phyloP scores from a whole-genome alignment of 2,888 invertebrate genomes.

The Acanthopleura granulata region DNA sequence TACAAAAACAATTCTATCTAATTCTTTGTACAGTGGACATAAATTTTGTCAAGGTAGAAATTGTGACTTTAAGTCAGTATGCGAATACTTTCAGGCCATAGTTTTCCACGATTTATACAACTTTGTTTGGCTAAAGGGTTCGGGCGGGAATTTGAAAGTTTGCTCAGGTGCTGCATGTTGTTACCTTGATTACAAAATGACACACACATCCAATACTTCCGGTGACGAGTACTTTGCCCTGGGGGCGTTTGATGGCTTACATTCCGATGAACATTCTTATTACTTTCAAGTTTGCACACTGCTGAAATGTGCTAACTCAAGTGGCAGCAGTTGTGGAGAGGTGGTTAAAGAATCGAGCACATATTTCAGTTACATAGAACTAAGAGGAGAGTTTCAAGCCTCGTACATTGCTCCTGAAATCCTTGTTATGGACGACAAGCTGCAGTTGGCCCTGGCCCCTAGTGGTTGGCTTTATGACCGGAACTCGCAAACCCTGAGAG shows the following conservation, averaged over 20 bases:
- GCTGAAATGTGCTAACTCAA: not conserved
- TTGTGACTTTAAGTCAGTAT: not conserved
- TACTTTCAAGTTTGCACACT: slow-evolving; percentile 10
- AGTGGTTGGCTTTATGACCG: not conserved
- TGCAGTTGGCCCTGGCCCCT: not conserved
- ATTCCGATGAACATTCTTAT: not conserved
- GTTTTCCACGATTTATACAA: slow-evolving; percentile 14
- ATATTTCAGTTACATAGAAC: not conserved
- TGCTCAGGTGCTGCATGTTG: slow-evolving; percentile 1
- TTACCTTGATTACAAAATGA: not conserved
- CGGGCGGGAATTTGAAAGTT: not conserved
- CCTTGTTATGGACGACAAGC: slow-evolving; percentile 1
- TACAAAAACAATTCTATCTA: not conserved
- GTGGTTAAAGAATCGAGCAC: not conserved
- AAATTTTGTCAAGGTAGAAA: not conserved
- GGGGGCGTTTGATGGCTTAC: slow-evolving; percentile 18
- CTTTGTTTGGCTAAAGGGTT: slow-evolving; percentile 16
- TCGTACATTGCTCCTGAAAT: slow-evolving; percentile 11
- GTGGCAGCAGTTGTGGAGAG: not conserved
- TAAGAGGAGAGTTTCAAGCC: not conserved
- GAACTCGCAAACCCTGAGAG: not conserved
- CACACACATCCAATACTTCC: not conserved
- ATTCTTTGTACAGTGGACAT: not conserved
- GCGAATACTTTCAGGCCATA: not conserved
- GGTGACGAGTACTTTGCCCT: not conserved